Evolutionary conservation across 2,888 invertebrate genomes (phyloP), one percentile per base, ranked within the genome.

Genomic region (Morpho helenor): DNA sequence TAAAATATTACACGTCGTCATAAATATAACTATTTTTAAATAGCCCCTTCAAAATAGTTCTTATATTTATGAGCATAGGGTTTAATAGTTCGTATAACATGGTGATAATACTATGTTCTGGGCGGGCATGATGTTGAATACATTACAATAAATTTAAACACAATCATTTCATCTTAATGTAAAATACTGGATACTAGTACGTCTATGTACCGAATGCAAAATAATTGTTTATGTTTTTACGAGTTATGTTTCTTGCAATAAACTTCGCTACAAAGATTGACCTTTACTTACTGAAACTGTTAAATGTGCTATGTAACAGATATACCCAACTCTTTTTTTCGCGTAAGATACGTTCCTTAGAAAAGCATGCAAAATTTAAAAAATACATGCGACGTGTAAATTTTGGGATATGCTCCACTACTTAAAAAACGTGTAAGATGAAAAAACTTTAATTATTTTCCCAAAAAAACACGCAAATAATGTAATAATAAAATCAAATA

Each of bases 101-200:
- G 44, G 6, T 39, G 52, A 45, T 53, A 53, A 53, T 40, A 47
- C 23, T 59, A 47, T 45, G 49, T 49, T 22, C 44, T 46, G 16
- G 52, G 47, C 52, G 43, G 64, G 61, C 66, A 59, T 66, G 63
- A 57, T 54, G 62, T 57, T 61, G 62, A 63, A 67, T 65, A 62
- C 57, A 66, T 67, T 66, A 61, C 46, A 64, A 64, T 66, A 65
- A 62, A 60, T 64, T 54, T 60, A 57, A 59, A 59, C 56, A 58
- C 60, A 58, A 60, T 65, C 49, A 56, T 52, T 52, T 48, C 47
- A 52, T 57, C 48, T 56, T 45, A 53, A 53, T 53, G 59, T 52
- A 50, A 59, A 62, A 52, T 59, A 3, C 31, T 31, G 48, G 50
- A 16, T 16, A 16, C 16, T 42, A 39, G 47, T 49, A 42, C 43